Percentiles rank a stretch among this genome's conserved stretches.
These are phyloP conservation scores for Epinotia ramella DNA, from an alignment of 2,888 invertebrate species.

Conservation along the genomic window DNA sequence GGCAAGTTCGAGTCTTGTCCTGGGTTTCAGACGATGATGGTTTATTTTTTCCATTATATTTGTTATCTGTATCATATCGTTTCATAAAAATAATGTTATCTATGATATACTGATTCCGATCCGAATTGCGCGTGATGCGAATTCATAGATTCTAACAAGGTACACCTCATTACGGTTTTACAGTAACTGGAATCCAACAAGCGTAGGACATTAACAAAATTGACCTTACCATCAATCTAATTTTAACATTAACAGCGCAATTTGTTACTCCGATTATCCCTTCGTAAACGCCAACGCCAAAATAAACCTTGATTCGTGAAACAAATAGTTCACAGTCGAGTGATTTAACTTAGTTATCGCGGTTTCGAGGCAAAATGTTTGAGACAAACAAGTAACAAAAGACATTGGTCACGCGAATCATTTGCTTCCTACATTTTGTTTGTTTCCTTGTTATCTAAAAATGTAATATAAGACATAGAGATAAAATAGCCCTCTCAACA, in stretches of 20 bases:
- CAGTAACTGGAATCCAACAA: neutral
- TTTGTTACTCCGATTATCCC: neutral
- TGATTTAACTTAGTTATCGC: neutral
- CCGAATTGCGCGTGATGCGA: too few relatives aligned
- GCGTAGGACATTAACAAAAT: neutral
- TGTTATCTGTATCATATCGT: too few relatives aligned
- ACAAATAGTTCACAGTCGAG: neutral
- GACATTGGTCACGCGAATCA: neutral
- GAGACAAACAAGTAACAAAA: constrained; percentile 5
- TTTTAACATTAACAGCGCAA: neutral
- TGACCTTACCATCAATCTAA: neutral
- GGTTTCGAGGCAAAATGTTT: neutral
- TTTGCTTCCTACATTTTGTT: constrained; percentile 7
- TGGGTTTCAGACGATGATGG: too few relatives aligned
- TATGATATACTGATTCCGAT: too few relatives aligned
- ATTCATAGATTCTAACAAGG: too few relatives aligned
- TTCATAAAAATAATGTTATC: too few relatives aligned
- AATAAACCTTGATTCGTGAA: neutral
- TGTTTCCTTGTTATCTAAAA: constrained; percentile 8
- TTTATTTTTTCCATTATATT: too few relatives aligned
- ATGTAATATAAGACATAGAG: too few relatives aligned
- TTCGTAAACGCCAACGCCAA: neutral
- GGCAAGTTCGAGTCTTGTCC: too few relatives aligned
- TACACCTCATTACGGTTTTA: neutral
- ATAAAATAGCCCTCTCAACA: too few relatives aligned